Percentiles rank a stretch among this genome's conserved stretches.
Conservation (phyloP, 2,797 vertebrate species). For the Scyliorhinus canicula region DNA sequence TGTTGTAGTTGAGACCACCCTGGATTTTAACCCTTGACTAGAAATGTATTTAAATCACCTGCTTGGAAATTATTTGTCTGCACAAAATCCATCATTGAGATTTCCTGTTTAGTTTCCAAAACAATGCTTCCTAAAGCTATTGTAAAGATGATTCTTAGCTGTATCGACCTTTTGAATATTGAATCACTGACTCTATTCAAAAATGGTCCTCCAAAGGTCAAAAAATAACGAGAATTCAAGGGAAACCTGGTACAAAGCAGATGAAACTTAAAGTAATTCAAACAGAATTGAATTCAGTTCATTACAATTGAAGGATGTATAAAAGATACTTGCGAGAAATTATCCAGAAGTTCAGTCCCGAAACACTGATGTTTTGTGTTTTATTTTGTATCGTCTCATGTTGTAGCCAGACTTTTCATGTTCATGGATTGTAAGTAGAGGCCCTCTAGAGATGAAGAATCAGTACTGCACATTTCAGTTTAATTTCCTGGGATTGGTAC, state of each 20-base stretch:
- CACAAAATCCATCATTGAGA: conserved; percentile 10
- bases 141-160: not conserved
- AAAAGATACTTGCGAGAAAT: not conserved
- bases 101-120: not conserved
- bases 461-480: not conserved
- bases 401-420: not conserved
- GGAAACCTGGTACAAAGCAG: not conserved
- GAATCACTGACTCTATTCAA: not conserved
- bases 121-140: not conserved
- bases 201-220: not conserved
- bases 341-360: not conserved
- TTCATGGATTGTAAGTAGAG: not conserved
- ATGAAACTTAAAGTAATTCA: not conserved
- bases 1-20: not conserved
- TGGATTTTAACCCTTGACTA: conserved; percentile 7
- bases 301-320: not conserved
- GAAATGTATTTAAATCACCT: not conserved
- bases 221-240: not conserved
- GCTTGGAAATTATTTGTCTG: conserved; percentile 4
- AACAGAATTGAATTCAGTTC: not conserved
- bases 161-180: not conserved
- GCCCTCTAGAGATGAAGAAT: not conserved
- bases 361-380: not conserved
- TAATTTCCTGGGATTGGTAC: not conserved
- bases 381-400: not conserved